Percentiles rank a stretch among this genome's conserved stretches.
Evolutionary conservation across 2,888 invertebrate genomes (phyloP).

Genomic region (Aproaerema taeniolella): DNA sequence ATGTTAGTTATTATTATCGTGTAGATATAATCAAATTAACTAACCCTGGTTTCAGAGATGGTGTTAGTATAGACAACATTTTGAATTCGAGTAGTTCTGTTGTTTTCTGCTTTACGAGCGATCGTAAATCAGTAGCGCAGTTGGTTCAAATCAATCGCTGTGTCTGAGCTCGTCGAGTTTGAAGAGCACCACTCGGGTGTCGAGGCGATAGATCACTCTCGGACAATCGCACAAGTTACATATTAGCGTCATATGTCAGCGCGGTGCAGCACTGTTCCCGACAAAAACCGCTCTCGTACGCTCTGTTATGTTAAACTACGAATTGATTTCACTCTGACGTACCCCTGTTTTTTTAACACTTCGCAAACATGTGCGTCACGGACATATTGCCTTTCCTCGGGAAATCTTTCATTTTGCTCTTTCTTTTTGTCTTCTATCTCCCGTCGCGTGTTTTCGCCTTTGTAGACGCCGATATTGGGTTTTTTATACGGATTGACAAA

Average conservation of each 20-base stretch:
- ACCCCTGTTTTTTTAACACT: conserved; percentile 51
- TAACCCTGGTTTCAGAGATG: too few relatives aligned
- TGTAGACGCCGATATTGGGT: conserved; percentile 49
- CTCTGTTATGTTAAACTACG: conserved; percentile 54
- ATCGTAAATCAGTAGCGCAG: conserved; percentile 2
- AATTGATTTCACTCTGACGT: conserved; percentile 58
- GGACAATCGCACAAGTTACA: conserved; percentile 46
- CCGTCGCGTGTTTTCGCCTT: conserved; percentile 49
- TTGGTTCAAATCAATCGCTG: conserved; percentile 11
- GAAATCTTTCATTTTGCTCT: conserved; percentile 38
- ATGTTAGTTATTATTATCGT: too few relatives aligned
- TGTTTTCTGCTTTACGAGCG: not conserved
- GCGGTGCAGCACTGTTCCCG: conserved; percentile 26
- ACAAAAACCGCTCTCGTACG: conserved; percentile 50
- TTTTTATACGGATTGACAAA: conserved; percentile 43
- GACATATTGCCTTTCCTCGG: conserved; percentile 49
- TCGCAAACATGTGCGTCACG: conserved; percentile 53
- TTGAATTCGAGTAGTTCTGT: too few relatives aligned
- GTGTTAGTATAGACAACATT: too few relatives aligned
- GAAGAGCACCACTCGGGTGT: conserved; percentile 11
- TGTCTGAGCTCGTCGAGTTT: conserved; percentile 12
- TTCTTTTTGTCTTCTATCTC: conserved; percentile 56
- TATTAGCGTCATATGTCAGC: conserved; percentile 54
- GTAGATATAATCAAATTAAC: too few relatives aligned
- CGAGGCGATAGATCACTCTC: conserved; percentile 18